phyloP scores from a whole-genome alignment of 2,797 vertebrate species.

The Champsocephalus gunnari region DNA sequence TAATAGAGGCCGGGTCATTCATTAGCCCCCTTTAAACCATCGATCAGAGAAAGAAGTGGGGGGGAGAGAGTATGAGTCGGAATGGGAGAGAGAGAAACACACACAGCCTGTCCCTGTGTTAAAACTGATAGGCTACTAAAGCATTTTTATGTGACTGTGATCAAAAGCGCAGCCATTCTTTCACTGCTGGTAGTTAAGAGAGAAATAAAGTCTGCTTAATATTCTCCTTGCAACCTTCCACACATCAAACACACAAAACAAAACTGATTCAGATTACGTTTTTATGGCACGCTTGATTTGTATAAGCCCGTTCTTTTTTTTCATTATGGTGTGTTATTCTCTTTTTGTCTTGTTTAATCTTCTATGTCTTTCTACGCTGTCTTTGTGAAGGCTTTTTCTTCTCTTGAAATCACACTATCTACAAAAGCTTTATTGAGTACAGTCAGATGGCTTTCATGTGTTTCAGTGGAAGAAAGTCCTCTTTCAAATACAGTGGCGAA shows the following conservation, averaged over 20 bases:
- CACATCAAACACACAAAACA: slow-evolving; percentile 13
- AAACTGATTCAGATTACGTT: background rate
- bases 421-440: background rate
- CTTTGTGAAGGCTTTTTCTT: background rate
- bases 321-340: slow-evolving; percentile 15
- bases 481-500: background rate
- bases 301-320: background rate
- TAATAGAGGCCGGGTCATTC: slow-evolving; percentile 57
- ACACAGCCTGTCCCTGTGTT: background rate
- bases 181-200: slow-evolving; percentile 49
- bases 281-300: slow-evolving; percentile 40
- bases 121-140: slow-evolving; percentile 40
- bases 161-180: slow-evolving; percentile 40
- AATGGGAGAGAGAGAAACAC: slow-evolving; percentile 18
- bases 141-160: slow-evolving; percentile 40
- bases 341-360: slow-evolving; percentile 9
- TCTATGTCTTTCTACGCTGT: background rate
- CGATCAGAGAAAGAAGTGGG: slow-evolving; percentile 13
- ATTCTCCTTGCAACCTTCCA: slow-evolving; percentile 33
- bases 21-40: slow-evolving; percentile 60
- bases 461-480: background rate
- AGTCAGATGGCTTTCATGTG: background rate
- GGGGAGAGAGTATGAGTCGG: background rate
- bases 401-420: background rate
- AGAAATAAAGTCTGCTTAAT: slow-evolving; percentile 52